Conservation (phyloP, 1,140 invertebrate genomes). For the Drosophila grimshawi region DNA sequence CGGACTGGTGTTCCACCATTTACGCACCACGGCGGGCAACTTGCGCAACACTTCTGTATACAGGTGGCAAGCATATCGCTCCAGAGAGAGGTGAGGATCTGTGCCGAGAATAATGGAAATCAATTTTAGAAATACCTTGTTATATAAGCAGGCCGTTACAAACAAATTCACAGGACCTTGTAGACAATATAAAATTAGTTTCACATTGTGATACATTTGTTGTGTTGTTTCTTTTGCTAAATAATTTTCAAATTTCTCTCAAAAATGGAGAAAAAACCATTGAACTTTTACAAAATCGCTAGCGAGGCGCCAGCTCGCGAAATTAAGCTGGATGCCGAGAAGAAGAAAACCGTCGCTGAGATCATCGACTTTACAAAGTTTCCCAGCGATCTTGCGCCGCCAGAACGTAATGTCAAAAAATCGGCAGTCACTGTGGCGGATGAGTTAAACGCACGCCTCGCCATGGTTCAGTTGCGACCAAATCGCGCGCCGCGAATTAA, state of each 20-base stretch:
- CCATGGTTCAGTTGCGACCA: conserved; percentile 63
- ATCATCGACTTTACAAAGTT: conserved; percentile 46
- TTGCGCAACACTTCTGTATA: conserved; percentile 88
- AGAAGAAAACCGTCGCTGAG: conserved; percentile 36
- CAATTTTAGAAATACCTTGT: neutral
- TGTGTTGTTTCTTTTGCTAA: conserved; percentile 21
- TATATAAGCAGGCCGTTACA: conserved; percentile 16
- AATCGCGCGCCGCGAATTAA: conserved; percentile 59
- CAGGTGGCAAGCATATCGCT: conserved; percentile 89
- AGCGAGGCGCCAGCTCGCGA: conserved; percentile 44
- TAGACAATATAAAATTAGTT: neutral
- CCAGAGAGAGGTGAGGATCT: conserved; percentile 83
- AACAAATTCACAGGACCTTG: neutral
- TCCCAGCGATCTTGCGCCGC: conserved; percentile 18
- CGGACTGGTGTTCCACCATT: conserved; percentile 92
- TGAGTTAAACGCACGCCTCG: conserved; percentile 65
- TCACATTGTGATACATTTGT: conserved; percentile 17
- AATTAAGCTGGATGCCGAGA: conserved; percentile 41
- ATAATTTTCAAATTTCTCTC: conserved; percentile 8
- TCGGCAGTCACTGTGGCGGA: conserved; percentile 60
- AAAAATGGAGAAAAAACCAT: conserved; percentile 53
- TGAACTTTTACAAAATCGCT: conserved; percentile 51
- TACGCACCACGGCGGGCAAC: conserved; percentile 91
- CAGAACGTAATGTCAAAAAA: neutral
- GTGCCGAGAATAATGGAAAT: conserved; percentile 17